Evolutionary conservation across 2,888 invertebrate genomes (phyloP), one percentile per base, ranked within the genome.

Genomic region (Pelosia muscerda): DNA sequence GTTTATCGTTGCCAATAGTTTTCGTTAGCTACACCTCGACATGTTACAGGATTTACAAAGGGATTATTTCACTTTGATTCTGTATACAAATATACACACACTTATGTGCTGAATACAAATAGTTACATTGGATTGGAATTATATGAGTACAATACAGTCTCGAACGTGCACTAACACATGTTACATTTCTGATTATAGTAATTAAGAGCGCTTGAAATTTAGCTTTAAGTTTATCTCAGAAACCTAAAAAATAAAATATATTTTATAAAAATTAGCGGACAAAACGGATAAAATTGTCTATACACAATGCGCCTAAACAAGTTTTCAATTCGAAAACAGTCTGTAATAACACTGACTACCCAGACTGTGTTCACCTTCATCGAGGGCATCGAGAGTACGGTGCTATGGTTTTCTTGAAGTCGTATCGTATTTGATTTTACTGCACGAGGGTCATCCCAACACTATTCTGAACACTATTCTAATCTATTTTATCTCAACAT

Each of bases 1-100:
- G 89, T 90, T 91, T 90, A 88, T 90, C 83, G 74, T 75, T 72
- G 80, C 83, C 85, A 84, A 88, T 89, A 88, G 77, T 77, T 80
- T 83, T 76, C 72, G 73, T 69, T 67, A 66, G 70, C 66, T 61
- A 74, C 71, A 63, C 68, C 70, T 68, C 69, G 63, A 53, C 70
- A 66, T 72, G 74, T 70, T 71, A 59, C 31, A 67, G 23, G 62
- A 60, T 66, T 71, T 63, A 73, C 79, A 77, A 78, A 75, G 73
- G 76, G 73, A 78, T 82, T 77, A 77, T 81, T 74, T 71, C 49
- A 22, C 71, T 75, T 71, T 76, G 79, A 78, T 81, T 74, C 68
- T 72, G 68, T 72, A 67, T 70, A 75, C 75, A 78, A 78, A 80
- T 71, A 69, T 13, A n/a, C 19, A n/a, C 8, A 26, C 26, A 57